These are phyloP conservation scores for Brenthis daphne DNA, from an alignment of 2,888 invertebrate genomes.

Conservation along the genomic window DNA sequence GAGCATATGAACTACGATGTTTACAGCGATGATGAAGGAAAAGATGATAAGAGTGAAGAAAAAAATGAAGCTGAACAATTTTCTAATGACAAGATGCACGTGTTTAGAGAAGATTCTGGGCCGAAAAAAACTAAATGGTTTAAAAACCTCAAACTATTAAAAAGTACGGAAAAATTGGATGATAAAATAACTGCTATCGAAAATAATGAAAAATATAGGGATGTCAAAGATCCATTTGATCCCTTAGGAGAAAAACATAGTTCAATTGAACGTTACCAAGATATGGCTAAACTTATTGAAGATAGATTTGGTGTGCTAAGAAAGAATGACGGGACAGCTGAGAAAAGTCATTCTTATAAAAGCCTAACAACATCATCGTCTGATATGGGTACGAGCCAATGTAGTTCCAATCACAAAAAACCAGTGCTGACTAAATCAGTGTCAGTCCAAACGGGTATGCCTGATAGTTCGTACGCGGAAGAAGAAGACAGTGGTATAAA, in stretches of 20 bases:
- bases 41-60: slow-evolving; percentile 72
- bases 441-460: slow-evolving; percentile 78
- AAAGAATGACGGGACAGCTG: slow-evolving; percentile 73
- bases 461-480: slow-evolving; percentile 67
- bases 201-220: slow-evolving; percentile 65
- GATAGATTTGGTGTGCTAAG: slow-evolving; percentile 83
- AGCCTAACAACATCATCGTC: slow-evolving; percentile 79
- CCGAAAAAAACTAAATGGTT: slow-evolving; percentile 86
- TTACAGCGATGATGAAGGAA: slow-evolving; percentile 77
- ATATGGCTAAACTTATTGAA: slow-evolving; percentile 87
- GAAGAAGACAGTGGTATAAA: slow-evolving; percentile 72
- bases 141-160: slow-evolving; percentile 81
- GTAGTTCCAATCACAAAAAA: slow-evolving; percentile 76
- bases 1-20: slow-evolving; percentile 83
- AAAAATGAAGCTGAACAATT: slow-evolving; percentile 69
- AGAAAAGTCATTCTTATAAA: slow-evolving; percentile 78
- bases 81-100: slow-evolving; percentile 75
- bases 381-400: slow-evolving; percentile 78
- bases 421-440: slow-evolving; percentile 77
- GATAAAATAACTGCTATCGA: slow-evolving; percentile 71
- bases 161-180: slow-evolving; percentile 74
- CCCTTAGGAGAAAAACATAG: slow-evolving; percentile 84
- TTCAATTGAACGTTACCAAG: slow-evolving; percentile 87
- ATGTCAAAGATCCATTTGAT: slow-evolving; percentile 82
- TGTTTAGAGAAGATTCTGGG: slow-evolving; percentile 74